Base-by-base conservation (phyloP, 2,113 vertebrate species). In the Cathartes aura region DNA sequence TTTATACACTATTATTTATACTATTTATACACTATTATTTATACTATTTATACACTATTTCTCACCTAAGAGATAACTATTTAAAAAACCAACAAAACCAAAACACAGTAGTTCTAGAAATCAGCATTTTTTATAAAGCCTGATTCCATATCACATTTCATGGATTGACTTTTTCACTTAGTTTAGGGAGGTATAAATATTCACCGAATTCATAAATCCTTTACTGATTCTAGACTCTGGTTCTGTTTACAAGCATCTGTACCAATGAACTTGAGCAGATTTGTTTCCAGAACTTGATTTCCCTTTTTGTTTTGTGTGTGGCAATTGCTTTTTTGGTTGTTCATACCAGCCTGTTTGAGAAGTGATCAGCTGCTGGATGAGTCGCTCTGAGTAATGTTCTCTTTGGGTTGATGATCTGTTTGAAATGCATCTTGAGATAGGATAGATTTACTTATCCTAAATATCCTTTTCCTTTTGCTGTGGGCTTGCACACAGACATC, bases 91-190 rank as follows among this genome's bases (percentile, higher is more conserved):
- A 40, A 27, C 7, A 27, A 23, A 42, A 42, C 20, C 24, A 38
- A 29, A 56, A 6, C 43, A 3, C 52, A 7, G 3, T 13, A 19
- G 4, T 23, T 71, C 6, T 30, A 1, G 34, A 81, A 43, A 21
- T 66, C 11, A 38, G 11, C 15, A 4, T 36, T 64, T 45, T 20
- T 62, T 19, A 4, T 26, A 34, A 48, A 32, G 32, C 20, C 38
- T 58, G 19, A 5, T 29, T 64, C 22, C 4, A 1, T 27, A 21
- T 45, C 43, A 3, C 1, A 0, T 63, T 72, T 43, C 4, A 9
- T 15, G 43, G 52, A 18, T 8, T 42, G 32, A 52, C 21, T 29
- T 78, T 36, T 26, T n/a, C 14, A 2, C 50, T 55, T 48, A 15
- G 9, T 79, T 71, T 16, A 24, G 18, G 42, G 30, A 45, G 16